Conservation (phyloP, 1,140 invertebrate species). For the Drosophila funebris region DNA sequence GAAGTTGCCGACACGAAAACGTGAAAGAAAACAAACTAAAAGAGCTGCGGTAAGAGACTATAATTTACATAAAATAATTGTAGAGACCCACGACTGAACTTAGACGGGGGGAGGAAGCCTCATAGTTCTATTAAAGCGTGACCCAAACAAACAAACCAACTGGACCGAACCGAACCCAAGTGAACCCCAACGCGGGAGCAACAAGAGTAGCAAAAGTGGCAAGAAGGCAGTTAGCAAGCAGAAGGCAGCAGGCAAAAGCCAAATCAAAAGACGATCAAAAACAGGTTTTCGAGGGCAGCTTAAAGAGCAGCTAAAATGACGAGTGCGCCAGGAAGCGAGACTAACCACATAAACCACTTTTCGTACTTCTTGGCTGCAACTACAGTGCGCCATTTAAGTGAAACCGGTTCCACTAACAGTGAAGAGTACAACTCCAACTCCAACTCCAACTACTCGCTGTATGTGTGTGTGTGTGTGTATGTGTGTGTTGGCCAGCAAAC, state of each 20-base stretch:
- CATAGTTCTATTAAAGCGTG: constrained; percentile 71
- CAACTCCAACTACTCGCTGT: neutral
- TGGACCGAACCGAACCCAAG: constrained; percentile 29
- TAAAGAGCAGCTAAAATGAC: constrained; percentile 34
- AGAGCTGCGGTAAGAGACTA: constrained; percentile 12
- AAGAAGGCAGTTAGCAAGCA: neutral
- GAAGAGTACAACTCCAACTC: neutral
- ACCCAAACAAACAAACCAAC: constrained; percentile 62
- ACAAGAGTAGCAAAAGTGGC: constrained; percentile 1
- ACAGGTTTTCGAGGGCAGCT: constrained; percentile 58
- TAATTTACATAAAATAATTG: constrained; percentile 73
- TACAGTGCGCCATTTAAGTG: constrained; percentile 49
- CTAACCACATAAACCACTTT: constrained; percentile 57
- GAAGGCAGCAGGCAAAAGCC: constrained; percentile 22
- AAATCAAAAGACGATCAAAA: constrained; percentile 53
- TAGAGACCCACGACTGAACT: constrained; percentile 13
- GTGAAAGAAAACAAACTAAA: constrained; percentile 24
- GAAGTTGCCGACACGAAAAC: constrained; percentile 17
- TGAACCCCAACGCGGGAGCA: constrained; percentile 25
- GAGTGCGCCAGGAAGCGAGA: constrained; percentile 53
- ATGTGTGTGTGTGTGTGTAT: neutral
- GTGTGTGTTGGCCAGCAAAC: constrained; percentile 5
- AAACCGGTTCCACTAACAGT: constrained; percentile 46
- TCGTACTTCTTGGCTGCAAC: constrained; percentile 43
- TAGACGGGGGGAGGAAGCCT: constrained; percentile 12